A percentile compares a stretch with the other conserved stretches of the same genome.
Evolutionary conservation across 2,797 vertebrate genomes (phyloP).

Genomic region (Gallinago nigripennis): DNA sequence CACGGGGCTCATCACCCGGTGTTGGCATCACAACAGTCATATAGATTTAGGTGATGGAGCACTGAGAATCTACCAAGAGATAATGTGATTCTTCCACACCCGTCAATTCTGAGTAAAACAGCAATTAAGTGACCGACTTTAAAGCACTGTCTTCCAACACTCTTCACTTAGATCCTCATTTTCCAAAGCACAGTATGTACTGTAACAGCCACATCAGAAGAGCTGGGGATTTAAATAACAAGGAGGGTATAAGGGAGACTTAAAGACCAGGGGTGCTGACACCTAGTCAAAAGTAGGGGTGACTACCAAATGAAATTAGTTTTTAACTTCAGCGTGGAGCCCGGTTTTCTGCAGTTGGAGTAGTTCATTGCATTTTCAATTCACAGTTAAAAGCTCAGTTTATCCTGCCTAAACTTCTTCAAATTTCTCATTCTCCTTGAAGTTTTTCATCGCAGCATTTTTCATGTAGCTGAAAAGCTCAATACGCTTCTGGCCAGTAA

Average conservation of each 20-base stretch:
- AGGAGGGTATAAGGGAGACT: background rate
- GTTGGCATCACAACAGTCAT: background rate
- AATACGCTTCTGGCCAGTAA: background rate
- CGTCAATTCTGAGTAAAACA: background rate
- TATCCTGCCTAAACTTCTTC: background rate
- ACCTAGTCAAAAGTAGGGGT: background rate
- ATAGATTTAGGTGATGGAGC: background rate
- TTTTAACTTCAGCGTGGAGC: background rate
- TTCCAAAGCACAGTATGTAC: background rate
- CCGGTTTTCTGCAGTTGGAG: fast-evolving
- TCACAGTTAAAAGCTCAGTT: background rate
- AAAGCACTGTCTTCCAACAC: background rate
- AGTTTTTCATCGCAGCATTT: background rate
- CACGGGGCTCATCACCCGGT: background rate
- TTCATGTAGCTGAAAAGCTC: background rate
- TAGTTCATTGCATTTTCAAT: background rate
- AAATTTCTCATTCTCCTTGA: background rate
- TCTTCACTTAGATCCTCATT: background rate
- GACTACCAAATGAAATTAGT: background rate
- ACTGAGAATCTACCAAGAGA: background rate
- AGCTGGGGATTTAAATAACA: background rate
- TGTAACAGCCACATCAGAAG: background rate
- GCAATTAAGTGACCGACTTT: background rate
- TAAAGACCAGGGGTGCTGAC: background rate
- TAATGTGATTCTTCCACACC: background rate